phyloP scores from a whole-genome alignment of 37 sponge, comb jelly and placozoan genomes.

The Chondrilla cf. caribensis region DNA sequence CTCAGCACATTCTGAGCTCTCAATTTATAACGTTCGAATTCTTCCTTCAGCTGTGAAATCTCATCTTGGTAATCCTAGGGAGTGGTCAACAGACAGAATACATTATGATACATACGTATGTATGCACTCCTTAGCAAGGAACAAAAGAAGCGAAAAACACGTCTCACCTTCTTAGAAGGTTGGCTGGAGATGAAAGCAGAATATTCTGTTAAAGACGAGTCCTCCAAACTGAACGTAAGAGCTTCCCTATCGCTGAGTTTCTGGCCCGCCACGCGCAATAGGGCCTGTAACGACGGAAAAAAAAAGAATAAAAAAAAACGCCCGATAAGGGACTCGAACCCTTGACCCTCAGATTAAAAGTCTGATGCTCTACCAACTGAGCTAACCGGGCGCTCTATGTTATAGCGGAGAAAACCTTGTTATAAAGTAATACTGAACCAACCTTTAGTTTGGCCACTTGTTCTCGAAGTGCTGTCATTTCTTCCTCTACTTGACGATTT shows the following conservation, averaged over 20 bases:
- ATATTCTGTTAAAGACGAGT: slow-evolving; percentile 52
- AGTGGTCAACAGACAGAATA: neutral
- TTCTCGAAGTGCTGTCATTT: slow-evolving; percentile 18
- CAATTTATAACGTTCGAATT: slow-evolving; percentile 69
- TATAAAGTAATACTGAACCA: neutral
- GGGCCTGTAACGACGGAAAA: slow-evolving; percentile 24
- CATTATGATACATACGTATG: too few relatives aligned
- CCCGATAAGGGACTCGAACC: slow-evolving; percentile 42
- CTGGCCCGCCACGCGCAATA: slow-evolving; percentile 38
- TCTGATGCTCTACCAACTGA: slow-evolving; percentile 78
- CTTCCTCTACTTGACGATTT: slow-evolving; percentile 7
- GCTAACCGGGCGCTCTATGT: slow-evolving; percentile 58
- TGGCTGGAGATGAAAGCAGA: slow-evolving; percentile 41
- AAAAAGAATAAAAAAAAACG: slow-evolving; percentile 12
- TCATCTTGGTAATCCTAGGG: slow-evolving; percentile 54
- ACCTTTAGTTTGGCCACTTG: slow-evolving; percentile 38
- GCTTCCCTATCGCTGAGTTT: slow-evolving; percentile 39
- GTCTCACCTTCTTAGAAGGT: slow-evolving; percentile 49
- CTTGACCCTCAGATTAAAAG: slow-evolving; percentile 77
- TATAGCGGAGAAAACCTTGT: neutral
- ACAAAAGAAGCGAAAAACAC: too few relatives aligned
- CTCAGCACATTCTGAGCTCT: slow-evolving; percentile 58
- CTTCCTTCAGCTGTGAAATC: slow-evolving; percentile 53
- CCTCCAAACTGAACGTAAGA: slow-evolving; percentile 37
- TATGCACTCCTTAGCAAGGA: too few relatives aligned